These are phyloP conservation scores for Anguilla japonica DNA, from an alignment of 2,113 vertebrate species.

Conservation along the genomic window DNA sequence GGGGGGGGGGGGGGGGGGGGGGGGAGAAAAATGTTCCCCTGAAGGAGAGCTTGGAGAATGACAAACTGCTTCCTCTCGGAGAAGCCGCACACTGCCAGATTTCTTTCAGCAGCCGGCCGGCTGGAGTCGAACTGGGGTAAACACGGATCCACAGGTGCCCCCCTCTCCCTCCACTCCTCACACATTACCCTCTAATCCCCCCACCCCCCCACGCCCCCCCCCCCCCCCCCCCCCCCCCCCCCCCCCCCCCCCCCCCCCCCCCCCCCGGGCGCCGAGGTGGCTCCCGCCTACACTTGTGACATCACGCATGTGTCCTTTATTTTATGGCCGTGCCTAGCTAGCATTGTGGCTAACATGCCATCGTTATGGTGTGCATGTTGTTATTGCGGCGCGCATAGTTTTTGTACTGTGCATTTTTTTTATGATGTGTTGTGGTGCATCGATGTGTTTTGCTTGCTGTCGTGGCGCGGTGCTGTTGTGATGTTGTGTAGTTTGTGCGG, in stretches of 20 bases:
- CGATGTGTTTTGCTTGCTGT: too few species aligned
- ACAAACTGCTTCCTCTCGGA: conserved; percentile 18
- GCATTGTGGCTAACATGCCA: too few species aligned
- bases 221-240: not conserved
- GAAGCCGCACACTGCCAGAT: conserved; percentile 9
- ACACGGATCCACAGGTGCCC: conserved; percentile 17
- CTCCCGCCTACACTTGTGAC: not conserved
- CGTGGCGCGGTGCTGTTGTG: too few species aligned
- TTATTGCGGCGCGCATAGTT: too few species aligned
- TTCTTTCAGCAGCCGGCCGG: not conserved
- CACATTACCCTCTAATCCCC: conserved; percentile 20
- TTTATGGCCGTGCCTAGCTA: too few species aligned
- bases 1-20: not conserved
- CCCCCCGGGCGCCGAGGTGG: too few species aligned
- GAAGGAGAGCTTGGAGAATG: not conserved
- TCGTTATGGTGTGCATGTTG: too few species aligned
- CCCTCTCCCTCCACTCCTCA: conserved; percentile 12
- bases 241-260: conserved; percentile 4
- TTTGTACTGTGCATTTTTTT: too few species aligned
- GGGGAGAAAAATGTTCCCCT: conserved; percentile 3
- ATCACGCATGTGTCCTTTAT: not conserved
- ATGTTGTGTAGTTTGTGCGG: not conserved
- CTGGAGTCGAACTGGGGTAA: not conserved
- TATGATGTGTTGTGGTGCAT: too few species aligned
- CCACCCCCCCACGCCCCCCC: not conserved